Base-by-base conservation (phyloP, 2,113 vertebrate species). In the Neogobius melanostomus region DNA sequence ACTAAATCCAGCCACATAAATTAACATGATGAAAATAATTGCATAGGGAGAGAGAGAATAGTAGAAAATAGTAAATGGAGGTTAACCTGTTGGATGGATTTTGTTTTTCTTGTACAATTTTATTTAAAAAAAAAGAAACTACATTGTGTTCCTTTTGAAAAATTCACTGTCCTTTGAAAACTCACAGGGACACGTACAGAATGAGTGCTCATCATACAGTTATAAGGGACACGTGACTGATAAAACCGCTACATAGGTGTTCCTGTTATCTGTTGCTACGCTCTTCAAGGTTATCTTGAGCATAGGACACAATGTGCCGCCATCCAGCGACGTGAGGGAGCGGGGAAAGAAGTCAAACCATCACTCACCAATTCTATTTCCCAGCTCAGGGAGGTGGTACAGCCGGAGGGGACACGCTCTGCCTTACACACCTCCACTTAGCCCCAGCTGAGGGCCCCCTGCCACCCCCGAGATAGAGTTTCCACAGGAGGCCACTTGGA, bases 351-450 rank as follows among this genome's bases (percentile, higher is more conserved):
- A 81, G 77, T 71, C 79, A 85, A 79, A 82, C 78, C 85, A 88
- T 88, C 84, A 85, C 83, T 90, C 86, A 85, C 85, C 87, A 80
- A 88, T 89, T 88, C 88, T 85, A 91, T 92, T 90, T 91, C 86
- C 85, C 84, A 69, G 84, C 83, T 87, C 68, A 64, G 84, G 87
- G 84, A 87, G 85, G 89, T 75, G 85, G 87, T 88, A 85, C 83
- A 84, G 90, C 91, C 77, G 1, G 89, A 91, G 87, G 91, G 87
- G 65, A 89, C 68, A 77, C 87, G 88, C 83, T 74, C 77, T 86
- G 87, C 88, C 89, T 90, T 89, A 83, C 87, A 92, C 86, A 92
- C 87, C 89, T 92, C 87, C 85, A 93, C 89, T 93, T 93, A 92
- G 86, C 85, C 85, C 84, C 82, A 89, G 77, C 88, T 86, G 86